Percentiles rank a stretch among this genome's conserved stretches.
These are phyloP conservation scores for Hippopotamyrus pictus DNA, from an alignment of 2,797 vertebrate species.

Conservation along the genomic window DNA sequence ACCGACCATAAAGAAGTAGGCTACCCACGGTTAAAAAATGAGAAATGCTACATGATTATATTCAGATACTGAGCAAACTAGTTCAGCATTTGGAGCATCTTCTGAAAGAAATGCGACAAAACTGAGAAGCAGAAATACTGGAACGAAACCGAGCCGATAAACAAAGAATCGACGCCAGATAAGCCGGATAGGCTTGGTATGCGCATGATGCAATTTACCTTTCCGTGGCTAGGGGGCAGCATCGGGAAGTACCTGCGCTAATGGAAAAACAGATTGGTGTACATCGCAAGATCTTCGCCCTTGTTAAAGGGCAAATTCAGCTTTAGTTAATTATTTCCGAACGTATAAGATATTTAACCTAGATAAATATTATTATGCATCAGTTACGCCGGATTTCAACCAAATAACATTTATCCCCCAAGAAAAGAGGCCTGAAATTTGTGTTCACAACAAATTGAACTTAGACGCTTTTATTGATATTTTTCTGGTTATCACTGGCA, in stretches of 20 bases:
- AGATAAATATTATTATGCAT: slow-evolving; percentile 2
- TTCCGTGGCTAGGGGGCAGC: slow-evolving; percentile 55
- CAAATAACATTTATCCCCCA: neutral
- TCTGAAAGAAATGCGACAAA: neutral
- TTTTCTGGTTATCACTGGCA: neutral
- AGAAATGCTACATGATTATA: neutral
- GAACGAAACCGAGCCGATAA: slow-evolving; percentile 33
- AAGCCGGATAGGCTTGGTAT: neutral
- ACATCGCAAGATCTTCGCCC: slow-evolving; percentile 18
- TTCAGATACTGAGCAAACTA: neutral
- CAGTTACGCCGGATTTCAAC: neutral
- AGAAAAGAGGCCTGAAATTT: neutral
- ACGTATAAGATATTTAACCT: neutral
- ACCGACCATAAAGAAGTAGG: neutral
- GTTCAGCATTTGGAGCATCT: neutral
- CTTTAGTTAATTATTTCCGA: neutral
- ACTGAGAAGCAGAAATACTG: neutral
- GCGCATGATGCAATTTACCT: slow-evolving; percentile 28
- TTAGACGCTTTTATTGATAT: neutral
- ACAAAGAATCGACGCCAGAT: slow-evolving; percentile 26
- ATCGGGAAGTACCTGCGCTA: slow-evolving; percentile 36
- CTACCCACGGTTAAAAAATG: neutral
- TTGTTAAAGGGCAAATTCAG: slow-evolving; percentile 1
- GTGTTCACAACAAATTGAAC: neutral
- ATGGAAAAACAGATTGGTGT: slow-evolving; percentile 31